Percentiles rank a stretch among this genome's conserved stretches.
Conservation (phyloP, 2,113 vertebrate species). For the Nerophis ophidion region DNA sequence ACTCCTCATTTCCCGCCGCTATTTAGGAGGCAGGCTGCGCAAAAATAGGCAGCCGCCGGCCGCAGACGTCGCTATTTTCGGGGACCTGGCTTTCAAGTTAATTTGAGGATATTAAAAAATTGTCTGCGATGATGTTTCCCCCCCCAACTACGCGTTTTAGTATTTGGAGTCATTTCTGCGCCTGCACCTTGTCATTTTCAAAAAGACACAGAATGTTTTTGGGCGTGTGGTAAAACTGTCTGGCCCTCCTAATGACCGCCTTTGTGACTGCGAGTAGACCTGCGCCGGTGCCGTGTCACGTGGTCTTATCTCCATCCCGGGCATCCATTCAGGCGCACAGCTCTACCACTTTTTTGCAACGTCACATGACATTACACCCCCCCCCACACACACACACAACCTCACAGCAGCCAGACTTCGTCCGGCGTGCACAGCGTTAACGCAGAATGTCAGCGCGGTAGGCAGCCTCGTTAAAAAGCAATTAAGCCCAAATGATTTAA, state of each 20-base stretch:
- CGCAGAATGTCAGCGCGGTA: constrained; percentile 68
- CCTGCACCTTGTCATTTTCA: constrained; percentile 73
- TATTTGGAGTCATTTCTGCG: background rate
- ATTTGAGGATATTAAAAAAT: constrained; percentile 63
- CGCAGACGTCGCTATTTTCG: constrained; percentile 54
- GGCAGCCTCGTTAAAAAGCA: constrained; percentile 75
- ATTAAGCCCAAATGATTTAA: constrained; percentile 75
- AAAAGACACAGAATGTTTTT: constrained; percentile 71
- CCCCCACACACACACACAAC: constrained; percentile 9
- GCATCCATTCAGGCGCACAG: too few species aligned
- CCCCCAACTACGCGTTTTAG: constrained; percentile 72
- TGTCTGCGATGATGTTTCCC: constrained; percentile 60
- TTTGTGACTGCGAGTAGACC: constrained; percentile 57
- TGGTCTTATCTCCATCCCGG: too few species aligned
- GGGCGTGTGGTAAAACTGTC: constrained; percentile 79
- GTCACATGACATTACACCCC: constrained; percentile 1
- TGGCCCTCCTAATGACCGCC: constrained; percentile 75
- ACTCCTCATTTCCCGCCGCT: constrained; percentile 71
- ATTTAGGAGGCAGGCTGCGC: constrained; percentile 58
- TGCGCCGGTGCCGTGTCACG: constrained; percentile 64
- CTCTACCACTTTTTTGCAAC: constrained; percentile 8
- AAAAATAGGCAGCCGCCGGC: constrained; percentile 56
- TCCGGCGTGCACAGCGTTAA: constrained; percentile 70
- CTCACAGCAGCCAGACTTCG: constrained; percentile 37
- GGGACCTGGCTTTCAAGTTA: constrained; percentile 56